Base-by-base conservation (phyloP, 2,797 vertebrate genomes). In the Arctocebus calabarensis region DNA sequence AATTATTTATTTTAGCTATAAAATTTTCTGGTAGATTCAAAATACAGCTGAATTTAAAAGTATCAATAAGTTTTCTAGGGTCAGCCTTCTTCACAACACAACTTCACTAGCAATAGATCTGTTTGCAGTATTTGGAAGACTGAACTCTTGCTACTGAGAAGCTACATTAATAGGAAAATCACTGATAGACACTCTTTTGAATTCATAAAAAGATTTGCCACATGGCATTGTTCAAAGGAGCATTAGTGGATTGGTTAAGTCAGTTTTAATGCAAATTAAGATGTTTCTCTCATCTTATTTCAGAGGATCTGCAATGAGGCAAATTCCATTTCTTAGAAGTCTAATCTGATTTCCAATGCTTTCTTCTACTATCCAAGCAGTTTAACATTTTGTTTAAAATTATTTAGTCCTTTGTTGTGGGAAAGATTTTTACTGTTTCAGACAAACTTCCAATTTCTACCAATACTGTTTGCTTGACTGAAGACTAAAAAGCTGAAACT, bases 261-360 rank as follows among this genome's bases (percentile, higher is more conserved):
- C 27, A 84, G 64, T 94, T 93, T 86, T 96, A 82, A 94, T 95
- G 94, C 64, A 91, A 94, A 97, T 94, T 52, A 91, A 96, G 45
- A 84, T 79, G 94, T 88, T 94, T 84, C 20, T 94, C 82, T 78
- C 62, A 82, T 95, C 84, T 93, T 95, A 93, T 95, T 97, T 97
- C 77, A 91, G 84, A 88, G 16, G 17, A 86, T 74, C 32, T 91
- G 71, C 48, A 96, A 90, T 70, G 77, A 94, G 73, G 73, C 68
- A 88, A 96, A 81, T 93, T 55, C 79, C 34, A 93, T 66, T 92
- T 95, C 77, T 83, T 79, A 82, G 68, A 96, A 91, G 89, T 75
- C 62, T 82, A 68, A 92, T 79, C 78, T 84, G 25, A 89, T 88
- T 95, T 95, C 75, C 59, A 88, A 57, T 52, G 19, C 68, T 89